phyloP scores from a whole-genome alignment of 2,888 invertebrate species.

The Epistrophella euchroma region DNA sequence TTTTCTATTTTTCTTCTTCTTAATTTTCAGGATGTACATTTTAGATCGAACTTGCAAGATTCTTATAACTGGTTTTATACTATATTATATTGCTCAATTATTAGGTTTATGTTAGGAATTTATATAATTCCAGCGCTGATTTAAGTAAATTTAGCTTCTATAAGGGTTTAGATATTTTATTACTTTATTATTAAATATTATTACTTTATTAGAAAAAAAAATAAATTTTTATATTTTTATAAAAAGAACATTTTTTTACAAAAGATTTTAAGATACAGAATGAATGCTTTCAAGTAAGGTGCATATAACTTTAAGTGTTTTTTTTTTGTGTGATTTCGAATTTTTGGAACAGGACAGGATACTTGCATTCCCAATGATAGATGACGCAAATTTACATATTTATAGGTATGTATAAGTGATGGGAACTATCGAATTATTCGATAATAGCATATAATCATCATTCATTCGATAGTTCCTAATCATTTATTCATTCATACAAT shows the following conservation, averaged over 20 bases:
- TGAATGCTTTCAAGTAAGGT: too few relatives aligned
- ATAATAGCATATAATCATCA: too few relatives aligned
- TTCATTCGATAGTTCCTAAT: too few relatives aligned
- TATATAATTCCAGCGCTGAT: not conserved
- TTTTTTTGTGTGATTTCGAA: too few relatives aligned
- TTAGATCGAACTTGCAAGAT: constrained; percentile 71
- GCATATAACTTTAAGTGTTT: too few relatives aligned
- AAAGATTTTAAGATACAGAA: too few relatives aligned
- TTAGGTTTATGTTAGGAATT: constrained; percentile 35
- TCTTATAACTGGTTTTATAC: constrained; percentile 39
- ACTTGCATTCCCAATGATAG: too few relatives aligned
- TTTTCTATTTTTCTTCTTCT: not conserved
- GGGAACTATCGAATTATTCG: too few relatives aligned
- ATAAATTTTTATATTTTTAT: constrained; percentile 6
- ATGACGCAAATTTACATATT: too few relatives aligned
- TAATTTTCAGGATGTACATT: constrained; percentile 72
- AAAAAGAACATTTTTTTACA: not conserved
- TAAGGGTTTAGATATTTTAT: not conserved
- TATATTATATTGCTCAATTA: constrained; percentile 51
- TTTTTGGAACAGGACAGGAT: too few relatives aligned
- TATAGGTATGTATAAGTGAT: too few relatives aligned
- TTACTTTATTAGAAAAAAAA: not conserved
- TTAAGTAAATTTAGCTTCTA: not conserved
- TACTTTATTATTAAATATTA: not conserved
- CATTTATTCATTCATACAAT: too few relatives aligned